phyloP scores from a whole-genome alignment of 2,888 invertebrate genomes.

The Ramazzottius varieornatus region DNA sequence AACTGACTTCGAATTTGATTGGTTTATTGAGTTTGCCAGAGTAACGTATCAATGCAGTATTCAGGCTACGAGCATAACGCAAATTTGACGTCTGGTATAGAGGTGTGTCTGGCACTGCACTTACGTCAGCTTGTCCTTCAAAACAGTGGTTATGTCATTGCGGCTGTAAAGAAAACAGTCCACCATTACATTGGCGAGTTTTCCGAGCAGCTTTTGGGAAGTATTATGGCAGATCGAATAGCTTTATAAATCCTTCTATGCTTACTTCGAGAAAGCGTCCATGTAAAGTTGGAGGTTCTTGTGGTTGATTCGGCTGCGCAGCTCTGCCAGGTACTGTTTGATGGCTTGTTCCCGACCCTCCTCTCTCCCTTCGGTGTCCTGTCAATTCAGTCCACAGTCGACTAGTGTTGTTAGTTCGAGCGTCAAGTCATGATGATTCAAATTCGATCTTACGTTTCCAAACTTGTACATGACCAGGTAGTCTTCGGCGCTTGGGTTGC shows the following conservation, averaged over 20 bases:
- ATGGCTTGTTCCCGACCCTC: not conserved
- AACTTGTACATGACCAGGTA: slow-evolving; percentile 23
- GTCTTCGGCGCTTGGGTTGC: slow-evolving; percentile 22
- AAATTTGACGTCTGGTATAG: no score
- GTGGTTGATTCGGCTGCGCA: not conserved
- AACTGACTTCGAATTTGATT: not conserved
- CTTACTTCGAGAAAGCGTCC: not conserved
- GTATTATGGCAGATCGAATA: not conserved
- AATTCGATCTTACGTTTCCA: slow-evolving; percentile 19
- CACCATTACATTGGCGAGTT: no score
- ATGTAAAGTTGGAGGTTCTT: not conserved
- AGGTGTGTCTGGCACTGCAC: not conserved
- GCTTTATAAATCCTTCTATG: not conserved
- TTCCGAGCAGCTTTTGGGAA: not conserved
- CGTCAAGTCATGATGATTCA: no score
- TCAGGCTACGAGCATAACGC: no score
- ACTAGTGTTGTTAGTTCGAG: no score
- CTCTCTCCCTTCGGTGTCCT: no score
- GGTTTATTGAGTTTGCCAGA: no score
- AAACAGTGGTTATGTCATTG: not conserved
- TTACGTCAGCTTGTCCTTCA: not conserved
- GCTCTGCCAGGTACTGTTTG: not conserved
- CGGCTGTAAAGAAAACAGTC: not conserved
- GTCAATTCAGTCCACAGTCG: no score
- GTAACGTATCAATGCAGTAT: no score